Conservation (phyloP, 1,140 invertebrate genomes). For the Dreissena rostriformis region DNA sequence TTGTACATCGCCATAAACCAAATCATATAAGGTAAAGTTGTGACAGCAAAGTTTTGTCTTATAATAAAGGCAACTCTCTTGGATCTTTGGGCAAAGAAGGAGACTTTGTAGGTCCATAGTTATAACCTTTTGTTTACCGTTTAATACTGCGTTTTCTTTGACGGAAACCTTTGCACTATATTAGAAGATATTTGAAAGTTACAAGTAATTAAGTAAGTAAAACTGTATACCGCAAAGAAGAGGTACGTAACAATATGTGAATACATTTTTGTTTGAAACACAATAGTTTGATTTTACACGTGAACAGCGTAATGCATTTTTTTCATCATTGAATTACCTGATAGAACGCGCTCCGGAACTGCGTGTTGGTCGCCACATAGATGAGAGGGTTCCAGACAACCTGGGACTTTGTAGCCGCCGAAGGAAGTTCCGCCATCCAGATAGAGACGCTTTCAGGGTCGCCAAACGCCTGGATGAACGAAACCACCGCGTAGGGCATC, state of each 20-base stretch:
- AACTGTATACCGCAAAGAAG: too few relatives aligned
- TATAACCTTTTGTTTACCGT: conserved; percentile 13
- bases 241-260: too few relatives aligned
- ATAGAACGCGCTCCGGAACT: too few relatives aligned
- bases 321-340: too few relatives aligned
- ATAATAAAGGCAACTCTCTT: conserved; percentile 30
- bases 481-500: conserved; percentile 67
- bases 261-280: too few relatives aligned
- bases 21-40: conserved; percentile 27
- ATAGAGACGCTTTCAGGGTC: conserved; percentile 24
- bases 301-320: too few relatives aligned
- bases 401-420: conserved; percentile 61
- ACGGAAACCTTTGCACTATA: neutral
- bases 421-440: conserved; percentile 45
- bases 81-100: conserved; percentile 33
- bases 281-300: too few relatives aligned
- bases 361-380: too few relatives aligned
- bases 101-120: conserved; percentile 42
- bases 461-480: conserved; percentile 55
- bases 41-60: conserved; percentile 46
- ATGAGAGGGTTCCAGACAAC: conserved; percentile 68
- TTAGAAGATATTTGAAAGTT: too few relatives aligned
- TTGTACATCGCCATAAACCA: neutral
- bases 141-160: conserved; percentile 6
- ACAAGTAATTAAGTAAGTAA: too few relatives aligned